phyloP scores from a whole-genome alignment of 2,113 vertebrate genomes.

The Zingel zingel region DNA sequence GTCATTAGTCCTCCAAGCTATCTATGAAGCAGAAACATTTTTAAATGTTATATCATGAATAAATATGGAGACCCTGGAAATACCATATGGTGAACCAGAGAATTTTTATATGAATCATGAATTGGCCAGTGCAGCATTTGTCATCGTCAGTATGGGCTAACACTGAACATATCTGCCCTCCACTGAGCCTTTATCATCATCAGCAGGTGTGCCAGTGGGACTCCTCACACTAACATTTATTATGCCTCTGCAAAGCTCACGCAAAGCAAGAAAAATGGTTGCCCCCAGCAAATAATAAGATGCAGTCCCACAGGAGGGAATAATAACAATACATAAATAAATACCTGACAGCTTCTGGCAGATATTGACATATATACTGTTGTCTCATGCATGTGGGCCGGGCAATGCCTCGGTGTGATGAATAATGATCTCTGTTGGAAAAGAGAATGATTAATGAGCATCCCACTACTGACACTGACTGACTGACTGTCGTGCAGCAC shows the following conservation, averaged over 20 bases:
- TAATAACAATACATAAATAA: slow-evolving; percentile 56
- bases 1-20: slow-evolving; percentile 10
- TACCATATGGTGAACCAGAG: neutral
- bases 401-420: slow-evolving; percentile 17
- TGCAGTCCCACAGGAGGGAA: slow-evolving; percentile 43
- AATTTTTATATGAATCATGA: slow-evolving; percentile 20
- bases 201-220: slow-evolving; percentile 60
- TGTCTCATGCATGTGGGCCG: slow-evolving; percentile 48
- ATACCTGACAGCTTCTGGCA: slow-evolving; percentile 38
- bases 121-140: slow-evolving; percentile 34
- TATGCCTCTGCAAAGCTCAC: slow-evolving; percentile 45
- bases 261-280: slow-evolving; percentile 67
- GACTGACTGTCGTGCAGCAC: neutral
- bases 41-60: neutral
- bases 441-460: slow-evolving; percentile 67
- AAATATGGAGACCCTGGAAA: neutral
- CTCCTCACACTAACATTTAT: slow-evolving; percentile 59
- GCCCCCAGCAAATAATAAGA: slow-evolving; percentile 52
- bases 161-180: slow-evolving; percentile 31
- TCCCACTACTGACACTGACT: slow-evolving; percentile 15
- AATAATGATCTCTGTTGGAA: slow-evolving; percentile 69
- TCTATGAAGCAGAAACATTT: slow-evolving; percentile 3
- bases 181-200: slow-evolving; percentile 64
- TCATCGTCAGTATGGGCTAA: neutral
- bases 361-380: slow-evolving; percentile 66